A percentile compares a stretch with the other conserved stretches of the same genome.
Evolutionary conservation across 2,797 vertebrate genomes (phyloP).

Genomic region (Schizopygopsis pylzovi): DNA sequence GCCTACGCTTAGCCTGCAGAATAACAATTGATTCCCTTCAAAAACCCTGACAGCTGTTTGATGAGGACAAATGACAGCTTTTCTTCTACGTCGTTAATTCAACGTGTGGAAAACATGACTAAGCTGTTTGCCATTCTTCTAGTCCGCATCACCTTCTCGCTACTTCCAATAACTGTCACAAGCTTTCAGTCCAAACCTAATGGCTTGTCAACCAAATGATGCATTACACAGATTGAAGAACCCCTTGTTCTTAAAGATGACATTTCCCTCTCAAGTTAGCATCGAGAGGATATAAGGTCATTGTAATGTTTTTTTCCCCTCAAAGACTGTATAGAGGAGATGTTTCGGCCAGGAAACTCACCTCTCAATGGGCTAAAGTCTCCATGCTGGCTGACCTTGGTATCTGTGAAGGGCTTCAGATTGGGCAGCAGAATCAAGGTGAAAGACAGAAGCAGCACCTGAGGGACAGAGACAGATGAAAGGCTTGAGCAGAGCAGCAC

Average conservation of each 20-base stretch:
- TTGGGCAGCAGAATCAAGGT: slow-evolving; percentile 79
- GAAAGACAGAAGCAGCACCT: slow-evolving; percentile 81
- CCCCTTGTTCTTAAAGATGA: slow-evolving; percentile 22
- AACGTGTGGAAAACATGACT: slow-evolving; percentile 35
- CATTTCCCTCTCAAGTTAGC: slow-evolving; percentile 5
- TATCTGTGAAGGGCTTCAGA: slow-evolving; percentile 77
- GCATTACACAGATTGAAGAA: slow-evolving; percentile 35
- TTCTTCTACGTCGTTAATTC: slow-evolving; percentile 44
- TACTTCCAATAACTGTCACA: slow-evolving; percentile 35
- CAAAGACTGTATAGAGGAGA: neutral
- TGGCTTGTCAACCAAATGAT: slow-evolving; percentile 38
- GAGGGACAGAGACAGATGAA: slow-evolving; percentile 29
- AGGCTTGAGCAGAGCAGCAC: neutral
- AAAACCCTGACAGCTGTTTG: slow-evolving; percentile 39
- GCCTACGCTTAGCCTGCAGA: slow-evolving; percentile 44
- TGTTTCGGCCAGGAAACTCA: slow-evolving; percentile 67
- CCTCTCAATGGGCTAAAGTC: slow-evolving; percentile 80
- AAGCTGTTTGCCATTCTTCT: slow-evolving; percentile 39
- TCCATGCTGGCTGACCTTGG: slow-evolving; percentile 75
- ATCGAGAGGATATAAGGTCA: neutral
- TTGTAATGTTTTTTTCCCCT: neutral
- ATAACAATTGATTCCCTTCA: slow-evolving; percentile 26
- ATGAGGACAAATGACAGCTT: slow-evolving; percentile 52
- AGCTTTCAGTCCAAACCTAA: slow-evolving; percentile 27
- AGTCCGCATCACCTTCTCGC: neutral